Evolutionary conservation across 2,113 vertebrate species (phyloP).

Genomic region (Platichthys flesus): DNA sequence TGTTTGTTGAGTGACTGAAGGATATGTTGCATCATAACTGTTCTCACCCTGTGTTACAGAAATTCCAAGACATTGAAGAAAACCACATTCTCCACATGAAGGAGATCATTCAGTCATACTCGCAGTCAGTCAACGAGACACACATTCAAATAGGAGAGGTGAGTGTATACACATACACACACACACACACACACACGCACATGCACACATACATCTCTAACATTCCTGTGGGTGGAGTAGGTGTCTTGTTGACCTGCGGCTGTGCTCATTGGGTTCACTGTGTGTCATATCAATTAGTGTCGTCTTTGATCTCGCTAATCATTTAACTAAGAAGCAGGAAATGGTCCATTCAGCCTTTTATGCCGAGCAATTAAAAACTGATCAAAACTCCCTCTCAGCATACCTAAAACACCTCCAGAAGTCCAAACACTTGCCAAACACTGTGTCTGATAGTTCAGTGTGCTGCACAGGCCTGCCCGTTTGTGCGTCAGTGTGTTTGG

Average conservation of each 20-base stretch:
- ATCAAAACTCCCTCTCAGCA: slow-evolving; percentile 60
- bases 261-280: slow-evolving; percentile 59
- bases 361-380: slow-evolving; percentile 68
- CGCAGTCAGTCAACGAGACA: slow-evolving; percentile 91
- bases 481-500: slow-evolving; percentile 33
- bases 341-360: slow-evolving; percentile 57
- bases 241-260: slow-evolving; percentile 59
- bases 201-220: slow-evolving; percentile 23
- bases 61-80: slow-evolving; percentile 98
- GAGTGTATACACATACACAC: slow-evolving; percentile 54
- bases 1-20: background rate
- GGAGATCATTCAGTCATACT: slow-evolving; percentile 93
- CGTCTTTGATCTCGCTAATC: slow-evolving; percentile 74
- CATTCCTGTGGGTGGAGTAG: slow-evolving; percentile 65
- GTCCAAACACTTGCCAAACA: slow-evolving; percentile 22
- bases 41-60: slow-evolving; percentile 81
- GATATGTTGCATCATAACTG: slow-evolving; percentile 1
- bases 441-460: slow-evolving; percentile 15
- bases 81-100: slow-evolving; percentile 94
- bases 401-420: slow-evolving; percentile 51
- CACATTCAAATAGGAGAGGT: slow-evolving; percentile 95
- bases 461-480: slow-evolving; percentile 1
- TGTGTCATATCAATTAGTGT: slow-evolving; percentile 69
- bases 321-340: slow-evolving; percentile 72
- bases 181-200: background rate